phyloP scores from a whole-genome alignment of 2,113 vertebrate species.

The Spilogale gracilis region DNA sequence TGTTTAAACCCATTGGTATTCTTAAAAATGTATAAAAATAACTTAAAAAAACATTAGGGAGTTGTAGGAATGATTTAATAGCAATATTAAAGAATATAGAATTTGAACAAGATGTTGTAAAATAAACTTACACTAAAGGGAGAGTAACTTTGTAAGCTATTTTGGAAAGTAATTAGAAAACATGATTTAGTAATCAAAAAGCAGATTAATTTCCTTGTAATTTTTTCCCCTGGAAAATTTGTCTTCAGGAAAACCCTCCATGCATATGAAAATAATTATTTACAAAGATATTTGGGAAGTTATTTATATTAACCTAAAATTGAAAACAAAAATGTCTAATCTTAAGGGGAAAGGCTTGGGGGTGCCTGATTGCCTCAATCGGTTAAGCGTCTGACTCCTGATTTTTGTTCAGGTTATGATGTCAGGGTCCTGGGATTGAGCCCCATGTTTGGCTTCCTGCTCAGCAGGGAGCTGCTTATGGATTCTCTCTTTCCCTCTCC shows the following conservation, averaged over 20 bases:
- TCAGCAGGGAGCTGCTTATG: no score
- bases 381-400: no score
- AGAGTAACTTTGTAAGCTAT: background rate
- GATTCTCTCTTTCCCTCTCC: no score
- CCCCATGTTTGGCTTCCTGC: no score
- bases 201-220: background rate
- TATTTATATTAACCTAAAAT: background rate
- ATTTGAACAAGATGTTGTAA: background rate
- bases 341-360: background rate
- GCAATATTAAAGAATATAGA: background rate
- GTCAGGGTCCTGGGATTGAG: no score
- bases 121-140: background rate
- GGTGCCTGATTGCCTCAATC: no score
- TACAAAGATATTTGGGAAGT: background rate
- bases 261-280: conserved; percentile 18
- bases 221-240: background rate
- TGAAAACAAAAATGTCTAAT: background rate
- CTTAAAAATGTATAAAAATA: background rate
- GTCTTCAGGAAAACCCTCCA: background rate
- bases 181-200: background rate
- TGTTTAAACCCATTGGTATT: background rate
- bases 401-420: no score
- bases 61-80: background rate
- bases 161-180: conserved; percentile 46
- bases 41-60: background rate